Conservation (phyloP, 2,797 vertebrate species). For the Sebastes oblongus region DNA sequence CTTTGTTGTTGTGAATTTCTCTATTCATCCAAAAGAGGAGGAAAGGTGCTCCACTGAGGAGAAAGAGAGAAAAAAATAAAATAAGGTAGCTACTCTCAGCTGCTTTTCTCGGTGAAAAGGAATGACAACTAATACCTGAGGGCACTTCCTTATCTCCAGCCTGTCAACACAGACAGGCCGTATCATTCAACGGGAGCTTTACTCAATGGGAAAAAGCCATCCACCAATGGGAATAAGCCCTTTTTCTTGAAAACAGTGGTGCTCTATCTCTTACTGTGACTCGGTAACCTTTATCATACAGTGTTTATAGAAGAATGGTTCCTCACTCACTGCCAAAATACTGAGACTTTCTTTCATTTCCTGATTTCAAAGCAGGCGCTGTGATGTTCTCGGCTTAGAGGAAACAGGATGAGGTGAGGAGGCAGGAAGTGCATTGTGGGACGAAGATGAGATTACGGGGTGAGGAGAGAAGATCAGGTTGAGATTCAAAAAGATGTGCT, state of each 20-base stretch:
- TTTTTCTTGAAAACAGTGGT: slow-evolving; percentile 66
- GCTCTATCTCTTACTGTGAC: slow-evolving; percentile 73
- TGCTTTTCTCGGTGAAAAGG: slow-evolving; percentile 80
- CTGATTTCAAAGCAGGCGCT: slow-evolving; percentile 74
- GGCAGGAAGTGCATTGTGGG: slow-evolving; percentile 72
- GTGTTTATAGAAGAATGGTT: slow-evolving; percentile 74
- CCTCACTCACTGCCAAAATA: slow-evolving; percentile 56
- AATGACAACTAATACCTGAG: slow-evolving; percentile 93
- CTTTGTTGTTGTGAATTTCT: slow-evolving; percentile 88
- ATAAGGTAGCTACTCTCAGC: slow-evolving; percentile 71
- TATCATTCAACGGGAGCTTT: slow-evolving; percentile 86
- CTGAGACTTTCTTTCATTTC: slow-evolving; percentile 77
- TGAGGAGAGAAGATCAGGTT: slow-evolving; percentile 63
- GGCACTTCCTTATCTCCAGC: slow-evolving; percentile 89
- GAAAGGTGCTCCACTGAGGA: slow-evolving; percentile 83
- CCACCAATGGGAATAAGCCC: slow-evolving; percentile 77
- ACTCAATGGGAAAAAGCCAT: slow-evolving; percentile 73
- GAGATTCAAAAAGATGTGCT: slow-evolving; percentile 73
- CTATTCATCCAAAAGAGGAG: slow-evolving; percentile 83
- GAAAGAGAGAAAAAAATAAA: slow-evolving; percentile 37
- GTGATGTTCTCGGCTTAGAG: slow-evolving; percentile 77
- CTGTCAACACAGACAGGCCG: slow-evolving; percentile 89
- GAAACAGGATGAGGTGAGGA: slow-evolving; percentile 75
- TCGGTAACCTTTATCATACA: slow-evolving; percentile 73
- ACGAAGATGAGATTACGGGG: slow-evolving; percentile 73